phyloP scores from a whole-genome alignment of 37 sponge, comb jelly and placozoan genomes.

The Chondrilla cf. caribensis region DNA sequence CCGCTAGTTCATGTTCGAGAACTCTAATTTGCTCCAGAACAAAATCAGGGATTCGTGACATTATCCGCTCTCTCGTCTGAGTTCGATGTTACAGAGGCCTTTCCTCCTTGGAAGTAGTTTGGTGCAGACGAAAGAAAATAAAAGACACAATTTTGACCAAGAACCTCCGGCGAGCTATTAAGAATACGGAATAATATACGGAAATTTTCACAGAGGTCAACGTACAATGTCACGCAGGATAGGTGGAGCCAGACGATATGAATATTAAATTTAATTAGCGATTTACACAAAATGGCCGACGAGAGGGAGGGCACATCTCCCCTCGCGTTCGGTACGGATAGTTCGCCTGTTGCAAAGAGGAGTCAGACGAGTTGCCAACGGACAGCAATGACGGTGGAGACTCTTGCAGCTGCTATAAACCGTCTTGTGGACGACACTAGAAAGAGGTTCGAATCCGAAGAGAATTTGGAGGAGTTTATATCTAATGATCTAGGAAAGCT shows the following conservation, averaged over 20 bases:
- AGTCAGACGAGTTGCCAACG: background rate
- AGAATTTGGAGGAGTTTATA: background rate
- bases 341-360: background rate
- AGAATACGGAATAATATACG: too few species aligned
- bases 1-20: conserved; percentile 64
- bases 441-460: background rate
- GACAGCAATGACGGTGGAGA: background rate
- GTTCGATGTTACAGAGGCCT: too few species aligned
- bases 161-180: too few species aligned
- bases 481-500: background rate
- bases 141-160: too few species aligned
- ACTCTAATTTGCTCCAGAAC: conserved; percentile 57
- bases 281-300: conserved; percentile 22
- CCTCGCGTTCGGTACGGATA: too few species aligned
- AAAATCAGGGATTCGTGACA: conserved; percentile 44
- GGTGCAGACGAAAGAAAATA: too few species aligned
- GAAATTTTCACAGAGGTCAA: too few species aligned
- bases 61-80: background rate
- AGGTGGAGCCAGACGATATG: too few species aligned
- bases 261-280: too few species aligned
- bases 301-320: too few species aligned
- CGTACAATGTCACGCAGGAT: too few species aligned
- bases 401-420: background rate
- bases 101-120: too few species aligned
- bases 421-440: background rate